A percentile compares a stretch with the other conserved stretches of the same genome.
phyloP scores from a whole-genome alignment of 1,140 invertebrate species.

The Habropoda laboriosa region DNA sequence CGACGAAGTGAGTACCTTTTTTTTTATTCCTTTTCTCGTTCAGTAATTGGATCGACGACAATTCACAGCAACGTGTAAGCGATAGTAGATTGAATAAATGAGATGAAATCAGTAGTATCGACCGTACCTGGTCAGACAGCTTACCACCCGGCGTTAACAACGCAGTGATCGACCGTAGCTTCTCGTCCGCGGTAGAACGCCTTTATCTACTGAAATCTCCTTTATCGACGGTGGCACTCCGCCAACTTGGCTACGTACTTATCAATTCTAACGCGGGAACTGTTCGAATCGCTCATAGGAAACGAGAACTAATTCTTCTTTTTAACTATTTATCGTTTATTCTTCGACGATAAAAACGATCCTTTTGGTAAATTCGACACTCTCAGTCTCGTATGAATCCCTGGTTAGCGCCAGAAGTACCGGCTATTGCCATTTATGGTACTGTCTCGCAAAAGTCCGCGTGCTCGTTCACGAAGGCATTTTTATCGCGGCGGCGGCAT shows the following conservation, averaged over 20 bases:
- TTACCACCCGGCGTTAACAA: constrained; percentile 41
- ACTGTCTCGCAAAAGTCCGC: constrained; percentile 55
- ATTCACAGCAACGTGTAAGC: neutral
- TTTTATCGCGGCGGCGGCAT: constrained; percentile 56
- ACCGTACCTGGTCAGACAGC: neutral
- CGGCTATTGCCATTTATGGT: constrained; percentile 64
- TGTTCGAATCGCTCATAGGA: neutral
- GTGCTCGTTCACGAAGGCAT: constrained; percentile 59
- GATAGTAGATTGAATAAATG: too few species aligned
- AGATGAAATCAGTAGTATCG: constrained; percentile 1
- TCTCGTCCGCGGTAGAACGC: neutral
- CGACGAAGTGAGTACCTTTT: constrained; percentile 91
- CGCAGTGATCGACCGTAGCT: constrained; percentile 37
- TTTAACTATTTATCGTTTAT: neutral
- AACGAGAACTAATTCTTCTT: neutral
- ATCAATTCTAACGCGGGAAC: constrained; percentile 6
- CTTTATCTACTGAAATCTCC: constrained; percentile 53
- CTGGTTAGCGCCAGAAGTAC: constrained; percentile 28
- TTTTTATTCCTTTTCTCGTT: neutral
- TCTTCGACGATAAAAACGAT: neutral
- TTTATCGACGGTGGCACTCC: constrained; percentile 56
- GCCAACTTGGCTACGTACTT: neutral
- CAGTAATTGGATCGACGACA: neutral
- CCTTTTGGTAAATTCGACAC: neutral
- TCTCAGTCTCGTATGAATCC: too few species aligned